Percentiles rank a stretch among this genome's conserved stretches.
Conservation (phyloP, 2,797 vertebrate genomes). For the Phoxinus dragarum region DNA sequence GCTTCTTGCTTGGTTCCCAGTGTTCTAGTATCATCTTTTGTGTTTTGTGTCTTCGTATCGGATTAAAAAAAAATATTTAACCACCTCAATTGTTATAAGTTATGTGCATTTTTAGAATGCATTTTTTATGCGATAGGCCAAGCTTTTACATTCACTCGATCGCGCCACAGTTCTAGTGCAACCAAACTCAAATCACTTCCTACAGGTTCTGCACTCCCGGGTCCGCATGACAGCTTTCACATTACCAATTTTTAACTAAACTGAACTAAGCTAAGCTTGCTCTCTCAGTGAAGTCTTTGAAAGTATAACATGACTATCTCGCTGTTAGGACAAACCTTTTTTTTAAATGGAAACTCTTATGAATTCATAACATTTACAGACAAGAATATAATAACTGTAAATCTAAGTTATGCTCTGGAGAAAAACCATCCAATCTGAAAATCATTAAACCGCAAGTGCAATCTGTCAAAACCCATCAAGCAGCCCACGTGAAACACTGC, state of each 20-base stretch:
- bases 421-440: not conserved
- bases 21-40: not conserved
- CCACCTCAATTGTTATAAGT: no score
- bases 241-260: no score
- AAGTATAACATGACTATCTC: no score
- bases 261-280: not conserved
- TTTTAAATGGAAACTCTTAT: not conserved
- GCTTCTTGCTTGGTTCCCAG: not conserved
- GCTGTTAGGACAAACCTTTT: not conserved
- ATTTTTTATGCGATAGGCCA: no score
- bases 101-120: no score
- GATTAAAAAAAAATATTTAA: no score
- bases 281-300: not conserved
- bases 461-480: not conserved
- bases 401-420: not conserved
- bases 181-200: no score
- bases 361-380: conserved; percentile 1
- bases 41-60: not conserved
- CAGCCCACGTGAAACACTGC: not conserved
- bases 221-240: no score
- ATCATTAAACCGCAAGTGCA: not conserved
- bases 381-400: not conserved
- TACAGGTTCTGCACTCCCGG: no score
- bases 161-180: no score
- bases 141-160: no score